These are phyloP conservation scores for Lynx canadensis DNA, from an alignment of 2,113 vertebrate genomes.

Conservation along the genomic window DNA sequence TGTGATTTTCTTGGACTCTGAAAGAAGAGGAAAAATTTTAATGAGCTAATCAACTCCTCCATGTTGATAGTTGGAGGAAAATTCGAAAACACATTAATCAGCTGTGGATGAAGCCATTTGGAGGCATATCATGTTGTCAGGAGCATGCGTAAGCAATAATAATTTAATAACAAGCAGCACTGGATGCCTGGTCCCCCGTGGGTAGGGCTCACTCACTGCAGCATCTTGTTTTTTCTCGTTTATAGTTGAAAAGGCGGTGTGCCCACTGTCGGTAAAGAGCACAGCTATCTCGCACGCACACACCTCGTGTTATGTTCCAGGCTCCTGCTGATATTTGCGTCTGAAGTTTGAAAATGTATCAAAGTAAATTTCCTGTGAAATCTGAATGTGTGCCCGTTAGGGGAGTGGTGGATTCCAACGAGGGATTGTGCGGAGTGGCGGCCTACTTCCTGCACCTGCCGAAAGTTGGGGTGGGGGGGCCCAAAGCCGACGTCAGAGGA, in stretches of 20 bases:
- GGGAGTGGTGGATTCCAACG: not conserved
- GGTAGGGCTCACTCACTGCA: fast-evolving
- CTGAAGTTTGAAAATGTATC: not conserved
- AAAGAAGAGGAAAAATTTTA: conserved; percentile 52
- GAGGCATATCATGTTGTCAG: not conserved
- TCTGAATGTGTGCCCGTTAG: too few species aligned
- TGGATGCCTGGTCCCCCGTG: fast-evolving
- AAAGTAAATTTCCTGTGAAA: not conserved
- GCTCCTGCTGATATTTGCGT: not conserved
- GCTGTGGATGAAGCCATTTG: not conserved
- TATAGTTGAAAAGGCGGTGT: not conserved
- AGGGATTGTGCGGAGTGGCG: fast-evolving
- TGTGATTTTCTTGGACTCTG: conserved; percentile 68
- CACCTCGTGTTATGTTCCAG: not conserved
- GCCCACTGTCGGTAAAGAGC: not conserved
- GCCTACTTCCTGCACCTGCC: fast-evolving
- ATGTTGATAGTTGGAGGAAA: not conserved
- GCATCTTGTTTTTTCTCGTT: not conserved
- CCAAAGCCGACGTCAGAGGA: conserved; percentile 27
- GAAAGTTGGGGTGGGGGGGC: fast-evolving
- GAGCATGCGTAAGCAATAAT: fast-evolving
- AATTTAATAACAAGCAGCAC: fast-evolving
- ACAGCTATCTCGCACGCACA: not conserved
- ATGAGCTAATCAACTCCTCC: conserved; percentile 50
- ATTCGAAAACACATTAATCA: conserved; percentile 32